Base-by-base conservation (phyloP, 1,140 invertebrate species). In the Conopomorpha cramerella region DNA sequence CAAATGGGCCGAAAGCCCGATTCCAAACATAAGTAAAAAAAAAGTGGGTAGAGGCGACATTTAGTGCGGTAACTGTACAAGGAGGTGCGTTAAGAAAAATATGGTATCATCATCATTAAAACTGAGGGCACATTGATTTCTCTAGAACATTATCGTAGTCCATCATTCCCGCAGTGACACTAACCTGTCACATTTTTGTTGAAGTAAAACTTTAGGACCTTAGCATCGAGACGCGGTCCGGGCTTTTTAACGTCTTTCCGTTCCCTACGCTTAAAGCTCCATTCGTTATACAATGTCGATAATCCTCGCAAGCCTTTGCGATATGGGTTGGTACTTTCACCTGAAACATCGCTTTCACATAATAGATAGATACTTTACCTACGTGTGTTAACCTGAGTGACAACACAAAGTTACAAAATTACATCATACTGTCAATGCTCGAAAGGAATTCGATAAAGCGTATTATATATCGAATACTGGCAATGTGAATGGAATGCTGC, bases 161-260 rank as follows among this genome's bases (percentile, higher is more conserved):
- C n/a, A n/a, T n/a, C n/a, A n/a, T n/a, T n/a, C 50, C 54, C 45
- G 34, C 42, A 33, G 64, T 71, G 68, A 73, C 68, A 76, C 71
- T 76, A 71, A 76, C 71, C 68, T 73, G 68, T 62, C 67, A 73
- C 67, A 49, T 67, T 67, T 63, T 72, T 72, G 58, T 59, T 55
- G 62, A 61, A 61, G 51, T 65, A 65, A 55, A 67, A 52, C 55
- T 64, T 73, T 66, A 72, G 57, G 19, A 52, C 60, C 60, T 77
- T 66, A 36, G 68, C 70, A 49, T 78, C 82, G 67, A 88, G 86
- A 29, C 81, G 84, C 14, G 93, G 92, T 18, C 93, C 93, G 2
- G 93, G 93, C 79, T 96, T 96, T 76, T 96, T 96, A n/a, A 95
- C 92, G 74, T 95, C 93, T 25, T 95, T 80, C 49, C 93, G 82